A percentile compares a stretch with the other conserved stretches of the same genome.
Evolutionary conservation across 2,888 invertebrate species (phyloP).

Genomic region (Hermaeophaga mercurialis): DNA sequence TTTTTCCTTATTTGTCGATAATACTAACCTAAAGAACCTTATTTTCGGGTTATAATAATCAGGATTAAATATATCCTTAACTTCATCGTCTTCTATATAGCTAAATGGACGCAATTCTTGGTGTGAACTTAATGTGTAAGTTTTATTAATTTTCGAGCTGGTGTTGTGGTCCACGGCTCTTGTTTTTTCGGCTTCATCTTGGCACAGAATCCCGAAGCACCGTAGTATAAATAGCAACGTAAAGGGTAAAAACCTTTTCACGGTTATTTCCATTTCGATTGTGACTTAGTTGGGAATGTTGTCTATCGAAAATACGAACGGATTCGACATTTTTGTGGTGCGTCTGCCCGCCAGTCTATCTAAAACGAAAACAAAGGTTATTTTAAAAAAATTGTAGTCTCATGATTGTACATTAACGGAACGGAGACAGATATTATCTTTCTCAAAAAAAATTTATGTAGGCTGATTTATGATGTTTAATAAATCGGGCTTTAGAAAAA

Average conservation of each 20-base stretch:
- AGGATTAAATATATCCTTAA: constrained; percentile 38
- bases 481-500: too few species aligned
- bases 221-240: constrained; percentile 40
- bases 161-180: constrained; percentile 14
- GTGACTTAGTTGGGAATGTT: constrained; percentile 21
- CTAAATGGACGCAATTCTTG: constrained; percentile 44
- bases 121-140: constrained; percentile 29
- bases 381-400: too few species aligned
- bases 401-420: too few species aligned
- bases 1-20: too few species aligned
- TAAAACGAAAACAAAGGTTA: constrained; percentile 13
- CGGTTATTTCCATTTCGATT: constrained; percentile 27
- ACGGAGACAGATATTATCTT: too few species aligned
- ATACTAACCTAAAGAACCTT: constrained; percentile 32
- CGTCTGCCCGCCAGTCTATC: background rate
- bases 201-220: constrained; percentile 34
- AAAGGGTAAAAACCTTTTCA: constrained; percentile 37
- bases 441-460: too few species aligned
- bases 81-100: constrained; percentile 41
- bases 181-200: constrained; percentile 33
- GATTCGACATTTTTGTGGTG: constrained; percentile 22
- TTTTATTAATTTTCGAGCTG: constrained; percentile 16
- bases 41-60: constrained; percentile 32
- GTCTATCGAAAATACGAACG: constrained; percentile 12
- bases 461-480: too few species aligned